phyloP scores from a whole-genome alignment of 2,888 invertebrate genomes.

The Synanthedon formicaeformis region DNA sequence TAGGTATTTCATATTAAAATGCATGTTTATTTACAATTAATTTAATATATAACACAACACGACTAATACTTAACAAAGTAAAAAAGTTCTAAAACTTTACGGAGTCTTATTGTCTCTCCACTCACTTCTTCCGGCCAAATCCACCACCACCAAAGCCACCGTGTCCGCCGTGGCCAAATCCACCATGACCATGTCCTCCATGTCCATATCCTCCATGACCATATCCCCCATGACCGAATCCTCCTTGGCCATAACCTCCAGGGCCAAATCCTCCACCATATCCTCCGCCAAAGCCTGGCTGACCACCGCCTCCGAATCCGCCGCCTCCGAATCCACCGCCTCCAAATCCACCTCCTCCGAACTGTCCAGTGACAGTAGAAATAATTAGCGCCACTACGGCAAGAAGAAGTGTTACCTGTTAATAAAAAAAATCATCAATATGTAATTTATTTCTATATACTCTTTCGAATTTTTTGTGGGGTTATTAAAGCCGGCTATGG shows the following conservation, averaged over 20 bases:
- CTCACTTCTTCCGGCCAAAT: not conserved
- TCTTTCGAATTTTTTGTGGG: no score
- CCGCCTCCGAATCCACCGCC: conserved; percentile 1
- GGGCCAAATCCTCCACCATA: conserved; percentile 6
- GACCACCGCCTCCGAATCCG: not conserved
- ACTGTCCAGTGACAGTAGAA: conserved; percentile 7
- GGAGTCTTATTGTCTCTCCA: not conserved
- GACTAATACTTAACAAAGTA: not conserved
- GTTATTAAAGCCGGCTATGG: no score
- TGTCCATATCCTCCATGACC: conserved; percentile 9
- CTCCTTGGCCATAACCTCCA: conserved; percentile 10
- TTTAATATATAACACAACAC: not conserved
- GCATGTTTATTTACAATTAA: not conserved
- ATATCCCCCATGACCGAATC: conserved; percentile 6
- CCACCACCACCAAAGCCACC: conserved; percentile 6
- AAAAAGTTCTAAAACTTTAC: not conserved
- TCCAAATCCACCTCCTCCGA: conserved; percentile 8
- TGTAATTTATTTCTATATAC: no score
- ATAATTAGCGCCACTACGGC: conserved; percentile 2
- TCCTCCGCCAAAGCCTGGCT: conserved; percentile 5
- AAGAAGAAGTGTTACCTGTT: not conserved
- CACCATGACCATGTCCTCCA: conserved; percentile 2
- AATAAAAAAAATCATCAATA: not conserved
- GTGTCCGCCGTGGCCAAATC: conserved; percentile 3
- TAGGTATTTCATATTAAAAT: not conserved